Percentiles rank a stretch among this genome's conserved stretches.
These are phyloP conservation scores for Polyommatus iphigenia DNA, from an alignment of 2,888 invertebrate species.

Conservation along the genomic window DNA sequence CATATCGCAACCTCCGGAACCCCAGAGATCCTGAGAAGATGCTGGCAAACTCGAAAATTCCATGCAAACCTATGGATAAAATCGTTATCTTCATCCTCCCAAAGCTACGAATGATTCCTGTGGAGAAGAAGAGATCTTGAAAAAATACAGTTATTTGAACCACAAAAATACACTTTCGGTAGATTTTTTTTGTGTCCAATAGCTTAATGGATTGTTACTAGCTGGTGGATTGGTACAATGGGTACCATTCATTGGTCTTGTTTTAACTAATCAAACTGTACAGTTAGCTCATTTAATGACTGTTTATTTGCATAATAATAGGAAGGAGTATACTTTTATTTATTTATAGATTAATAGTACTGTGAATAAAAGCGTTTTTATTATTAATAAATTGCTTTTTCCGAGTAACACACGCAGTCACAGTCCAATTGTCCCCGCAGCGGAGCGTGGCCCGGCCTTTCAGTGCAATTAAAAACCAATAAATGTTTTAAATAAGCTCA, in stretches of 20 bases:
- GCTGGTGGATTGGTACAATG: too few relatives aligned
- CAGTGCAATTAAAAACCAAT: conserved; percentile 61
- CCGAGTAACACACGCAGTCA: conserved; percentile 40
- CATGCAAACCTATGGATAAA: background rate
- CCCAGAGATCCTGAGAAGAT: conserved; percentile 25
- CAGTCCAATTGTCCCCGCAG: conserved; percentile 44
- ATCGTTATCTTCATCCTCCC: too few relatives aligned
- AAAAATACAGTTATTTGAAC: background rate
- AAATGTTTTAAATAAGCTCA: conserved; percentile 48
- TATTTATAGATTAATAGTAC: conserved; percentile 17
- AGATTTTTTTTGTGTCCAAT: background rate
- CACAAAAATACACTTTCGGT: background rate
- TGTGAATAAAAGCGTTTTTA: conserved; percentile 24
- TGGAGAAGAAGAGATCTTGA: too few relatives aligned
- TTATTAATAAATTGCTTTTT: conserved; percentile 30
- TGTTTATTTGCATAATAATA: conserved; percentile 9
- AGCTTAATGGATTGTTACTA: too few relatives aligned
- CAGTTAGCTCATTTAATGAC: background rate
- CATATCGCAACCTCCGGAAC: conserved; percentile 58
- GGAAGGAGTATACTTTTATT: background rate
- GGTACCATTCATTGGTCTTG: too few relatives aligned
- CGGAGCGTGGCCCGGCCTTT: conserved; percentile 52
- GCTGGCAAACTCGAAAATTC: background rate
- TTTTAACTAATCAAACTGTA: background rate
- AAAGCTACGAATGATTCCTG: too few relatives aligned